Percentiles rank a stretch among this genome's conserved stretches.
phyloP scores from a whole-genome alignment of 2,888 invertebrate species.

The Syrphus vitripennis region DNA sequence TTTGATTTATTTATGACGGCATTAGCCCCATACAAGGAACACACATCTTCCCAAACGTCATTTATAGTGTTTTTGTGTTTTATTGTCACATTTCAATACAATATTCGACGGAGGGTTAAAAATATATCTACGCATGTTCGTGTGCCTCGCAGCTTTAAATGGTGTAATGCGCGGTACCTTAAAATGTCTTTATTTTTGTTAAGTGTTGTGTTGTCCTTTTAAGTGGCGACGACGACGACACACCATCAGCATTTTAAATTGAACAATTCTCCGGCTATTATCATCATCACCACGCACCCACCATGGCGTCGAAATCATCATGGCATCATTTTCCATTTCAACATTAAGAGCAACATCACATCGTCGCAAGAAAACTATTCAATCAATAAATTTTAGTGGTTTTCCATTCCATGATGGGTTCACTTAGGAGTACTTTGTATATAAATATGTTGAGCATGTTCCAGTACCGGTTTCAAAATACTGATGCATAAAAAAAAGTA shows the following conservation, averaged over 20 bases:
- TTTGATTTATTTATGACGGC: conserved; percentile 68
- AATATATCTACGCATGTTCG: neutral
- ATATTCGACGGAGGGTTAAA: conserved; percentile 41
- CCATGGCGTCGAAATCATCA: conserved; percentile 7
- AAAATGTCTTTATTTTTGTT: conserved; percentile 67
- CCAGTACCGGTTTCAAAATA: conserved; percentile 18
- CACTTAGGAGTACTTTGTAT: conserved; percentile 36
- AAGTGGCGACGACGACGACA: conserved; percentile 55
- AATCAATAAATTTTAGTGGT: conserved; percentile 53
- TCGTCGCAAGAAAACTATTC: conserved; percentile 63
- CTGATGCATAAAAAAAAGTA: conserved; percentile 21
- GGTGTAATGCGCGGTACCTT: neutral
- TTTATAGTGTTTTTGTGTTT: conserved; percentile 17
- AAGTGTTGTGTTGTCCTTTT: conserved; percentile 37
- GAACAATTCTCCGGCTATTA: conserved; percentile 18
- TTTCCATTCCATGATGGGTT: neutral
- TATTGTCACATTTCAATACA: conserved; percentile 49
- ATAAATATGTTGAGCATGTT: neutral
- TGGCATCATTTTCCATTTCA: conserved; percentile 16
- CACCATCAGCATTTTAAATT: conserved; percentile 2
- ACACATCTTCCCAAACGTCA: neutral
- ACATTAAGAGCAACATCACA: conserved; percentile 55
- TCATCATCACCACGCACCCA: neutral
- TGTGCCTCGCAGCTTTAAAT: neutral
- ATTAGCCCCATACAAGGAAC: conserved; percentile 45